These are phyloP conservation scores for Amyelois transitella DNA, from an alignment of 1,140 invertebrate species.

Conservation along the genomic window DNA sequence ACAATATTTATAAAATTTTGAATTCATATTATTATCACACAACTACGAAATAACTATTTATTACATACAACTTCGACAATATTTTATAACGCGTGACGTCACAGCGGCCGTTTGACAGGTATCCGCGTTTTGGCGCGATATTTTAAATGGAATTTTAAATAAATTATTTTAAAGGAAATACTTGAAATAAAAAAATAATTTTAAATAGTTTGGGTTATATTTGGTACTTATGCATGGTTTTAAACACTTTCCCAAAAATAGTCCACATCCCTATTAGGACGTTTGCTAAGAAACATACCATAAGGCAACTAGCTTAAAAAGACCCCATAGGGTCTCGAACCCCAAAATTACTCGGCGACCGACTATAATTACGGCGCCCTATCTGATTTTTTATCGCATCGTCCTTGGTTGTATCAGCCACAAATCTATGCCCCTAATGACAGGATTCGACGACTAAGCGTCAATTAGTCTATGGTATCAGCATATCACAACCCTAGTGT, in stretches of 20 bases:
- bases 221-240: no score
- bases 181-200: no score
- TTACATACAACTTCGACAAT: no score
- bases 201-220: no score
- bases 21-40: no score
- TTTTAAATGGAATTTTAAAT: no score
- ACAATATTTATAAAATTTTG: no score
- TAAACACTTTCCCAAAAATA: not conserved
- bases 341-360: conserved; percentile 49
- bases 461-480: conserved; percentile 31
- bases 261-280: conserved; percentile 7
- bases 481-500: conserved; percentile 29
- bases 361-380: conserved; percentile 53
- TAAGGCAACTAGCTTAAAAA: conserved; percentile 9
- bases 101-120: no score
- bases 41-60: no score
- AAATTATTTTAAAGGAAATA: no score
- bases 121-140: no score
- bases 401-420: conserved; percentile 37
- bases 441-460: conserved; percentile 36
- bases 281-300: conserved; percentile 30
- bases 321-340: conserved; percentile 38
- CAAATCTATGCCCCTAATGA: conserved; percentile 62
- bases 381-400: conserved; percentile 45
- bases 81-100: no score